Conservation (phyloP, 2,113 vertebrate species). For the Cryptotis parvus region DNA sequence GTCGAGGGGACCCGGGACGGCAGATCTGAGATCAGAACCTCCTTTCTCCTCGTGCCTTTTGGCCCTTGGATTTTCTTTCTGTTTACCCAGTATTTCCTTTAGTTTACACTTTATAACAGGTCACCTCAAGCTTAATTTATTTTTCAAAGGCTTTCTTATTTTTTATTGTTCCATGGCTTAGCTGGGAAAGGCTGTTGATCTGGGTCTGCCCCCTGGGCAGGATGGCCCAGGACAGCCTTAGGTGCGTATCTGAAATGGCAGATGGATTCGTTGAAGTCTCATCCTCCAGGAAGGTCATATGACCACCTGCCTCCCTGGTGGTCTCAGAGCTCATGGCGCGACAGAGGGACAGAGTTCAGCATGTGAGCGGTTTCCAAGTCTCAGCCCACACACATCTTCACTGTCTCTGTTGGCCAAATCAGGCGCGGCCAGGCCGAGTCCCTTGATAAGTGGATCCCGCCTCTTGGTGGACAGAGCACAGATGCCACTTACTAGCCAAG, state of each 20-base stretch:
- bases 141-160: background rate
- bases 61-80: constrained; percentile 29
- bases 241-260: background rate
- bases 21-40: background rate
- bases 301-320: background rate
- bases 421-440: background rate
- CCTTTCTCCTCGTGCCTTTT: background rate
- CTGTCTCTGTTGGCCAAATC: background rate
- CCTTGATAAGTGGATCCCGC: background rate
- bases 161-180: constrained; percentile 8
- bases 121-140: background rate
- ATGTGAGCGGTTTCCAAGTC: background rate
- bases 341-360: background rate
- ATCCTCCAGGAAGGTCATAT: background rate
- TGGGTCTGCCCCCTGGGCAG: background rate
- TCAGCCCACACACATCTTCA: background rate
- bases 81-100: constrained; percentile 1
- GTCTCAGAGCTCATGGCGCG: background rate
- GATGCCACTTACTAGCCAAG: background rate
- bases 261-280: background rate
- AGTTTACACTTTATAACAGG: constrained; percentile 16
- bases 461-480: background rate
- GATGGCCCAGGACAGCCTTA: background rate
- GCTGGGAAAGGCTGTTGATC: background rate
- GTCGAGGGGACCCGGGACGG: background rate